A percentile compares a stretch with the other conserved stretches of the same genome.
Conservation (phyloP, 2,888 invertebrate species). For the Arenicola marina region DNA sequence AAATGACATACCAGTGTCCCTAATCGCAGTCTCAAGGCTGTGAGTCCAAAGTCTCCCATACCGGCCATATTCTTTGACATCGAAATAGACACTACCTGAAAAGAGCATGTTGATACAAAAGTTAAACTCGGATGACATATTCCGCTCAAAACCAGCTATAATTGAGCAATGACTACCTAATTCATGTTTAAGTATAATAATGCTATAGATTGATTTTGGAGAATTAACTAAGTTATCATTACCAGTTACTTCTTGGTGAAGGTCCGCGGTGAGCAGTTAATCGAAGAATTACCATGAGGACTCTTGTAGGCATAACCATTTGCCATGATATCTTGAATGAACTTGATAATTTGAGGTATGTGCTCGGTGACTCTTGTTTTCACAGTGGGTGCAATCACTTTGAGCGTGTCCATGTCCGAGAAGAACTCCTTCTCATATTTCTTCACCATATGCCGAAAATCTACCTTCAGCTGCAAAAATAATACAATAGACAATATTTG, state of each 20-base stretch:
- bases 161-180: too few relatives aligned
- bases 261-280: neutral
- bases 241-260: too few relatives aligned
- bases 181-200: too few relatives aligned
- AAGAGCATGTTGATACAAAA: constrained; percentile 17
- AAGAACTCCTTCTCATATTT: constrained; percentile 83
- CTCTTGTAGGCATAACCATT: constrained; percentile 73
- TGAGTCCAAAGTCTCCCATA: constrained; percentile 72
- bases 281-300: constrained; percentile 65
- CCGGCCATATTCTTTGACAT: constrained; percentile 68
- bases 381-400: constrained; percentile 74
- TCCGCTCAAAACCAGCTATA: too few relatives aligned
- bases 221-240: too few relatives aligned
- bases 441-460: constrained; percentile 67
- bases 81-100: constrained; percentile 81
- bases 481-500: neutral
- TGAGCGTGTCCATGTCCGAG: constrained; percentile 74
- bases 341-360: constrained; percentile 77
- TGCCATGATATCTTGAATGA: constrained; percentile 72
- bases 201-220: too few relatives aligned
- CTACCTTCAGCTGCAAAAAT: constrained; percentile 62
- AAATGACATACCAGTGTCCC: too few relatives aligned
- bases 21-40: too few relatives aligned
- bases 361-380: constrained; percentile 80
- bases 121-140: neutral